phyloP scores from a whole-genome alignment of 2,888 invertebrate species.

The Apodemia duryi region DNA sequence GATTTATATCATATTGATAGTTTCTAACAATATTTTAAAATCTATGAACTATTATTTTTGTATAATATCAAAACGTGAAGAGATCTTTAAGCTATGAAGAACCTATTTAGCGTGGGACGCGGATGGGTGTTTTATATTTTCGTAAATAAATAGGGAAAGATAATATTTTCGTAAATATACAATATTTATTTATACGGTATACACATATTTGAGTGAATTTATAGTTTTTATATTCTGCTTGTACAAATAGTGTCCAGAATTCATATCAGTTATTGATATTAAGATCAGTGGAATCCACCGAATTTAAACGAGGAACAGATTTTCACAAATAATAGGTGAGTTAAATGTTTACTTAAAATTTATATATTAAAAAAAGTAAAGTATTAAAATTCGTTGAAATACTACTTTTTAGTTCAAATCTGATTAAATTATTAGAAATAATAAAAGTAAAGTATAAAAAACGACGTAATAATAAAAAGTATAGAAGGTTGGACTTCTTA shows the following conservation, averaged over 20 bases:
- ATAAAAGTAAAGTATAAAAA: no score
- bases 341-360: neutral
- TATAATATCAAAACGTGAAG: neutral
- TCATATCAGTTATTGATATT: slow-evolving; percentile 12
- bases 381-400: no score
- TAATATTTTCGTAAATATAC: slow-evolving; percentile 8
- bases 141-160: slow-evolving; percentile 1
- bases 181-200: slow-evolving; percentile 5
- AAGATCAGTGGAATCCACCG: neutral
- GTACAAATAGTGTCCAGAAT: slow-evolving; percentile 1
- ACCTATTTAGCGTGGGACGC: neutral
- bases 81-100: slow-evolving; percentile 6
- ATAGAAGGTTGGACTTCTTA: no score
- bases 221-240: slow-evolving; percentile 4
- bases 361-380: no score
- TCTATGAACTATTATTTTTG: no score
- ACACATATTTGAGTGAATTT: neutral
- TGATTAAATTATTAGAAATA: no score
- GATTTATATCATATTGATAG: neutral
- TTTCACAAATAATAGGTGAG: neutral
- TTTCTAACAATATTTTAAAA: no score
- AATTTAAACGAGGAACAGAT: neutral
- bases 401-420: no score
- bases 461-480: no score
- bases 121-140: slow-evolving; percentile 1